phyloP scores from a whole-genome alignment of 1,140 invertebrate genomes.

The Drosophila kepulauana region DNA sequence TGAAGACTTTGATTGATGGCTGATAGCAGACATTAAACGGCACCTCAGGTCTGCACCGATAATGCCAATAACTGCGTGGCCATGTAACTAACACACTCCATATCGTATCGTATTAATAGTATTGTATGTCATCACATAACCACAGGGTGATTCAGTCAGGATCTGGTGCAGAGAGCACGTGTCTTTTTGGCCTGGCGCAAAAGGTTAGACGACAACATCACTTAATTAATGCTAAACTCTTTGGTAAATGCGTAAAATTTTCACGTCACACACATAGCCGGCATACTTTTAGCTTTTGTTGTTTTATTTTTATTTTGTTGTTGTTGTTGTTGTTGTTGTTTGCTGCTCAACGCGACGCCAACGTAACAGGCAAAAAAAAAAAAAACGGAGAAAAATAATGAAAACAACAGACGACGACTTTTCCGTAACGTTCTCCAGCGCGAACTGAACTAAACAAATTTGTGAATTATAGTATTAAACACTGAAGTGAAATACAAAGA shows the following conservation, averaged over 20 bases:
- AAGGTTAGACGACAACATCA: background rate
- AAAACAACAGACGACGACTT: slow-evolving; percentile 59
- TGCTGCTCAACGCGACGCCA: slow-evolving; percentile 3
- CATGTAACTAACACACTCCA: slow-evolving; percentile 6
- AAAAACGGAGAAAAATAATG: slow-evolving; percentile 16
- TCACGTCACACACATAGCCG: slow-evolving; percentile 25
- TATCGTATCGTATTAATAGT: background rate
- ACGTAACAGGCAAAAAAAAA: slow-evolving; percentile 14
- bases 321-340: background rate
- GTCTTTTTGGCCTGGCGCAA: background rate
- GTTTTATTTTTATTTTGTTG: slow-evolving; percentile 9
- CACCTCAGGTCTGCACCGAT: slow-evolving; percentile 42
- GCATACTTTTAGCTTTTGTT: slow-evolving; percentile 17
- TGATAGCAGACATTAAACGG: slow-evolving; percentile 16
- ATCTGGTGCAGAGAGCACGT: slow-evolving; percentile 19
- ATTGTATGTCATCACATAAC: background rate
- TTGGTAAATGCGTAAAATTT: slow-evolving; percentile 20
- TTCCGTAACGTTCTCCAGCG: slow-evolving; percentile 81
- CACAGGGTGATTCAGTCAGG: background rate
- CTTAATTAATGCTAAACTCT: slow-evolving; percentile 25
- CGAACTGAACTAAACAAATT: slow-evolving; percentile 77
- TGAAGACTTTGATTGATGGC: slow-evolving; percentile 40
- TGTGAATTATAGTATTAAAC: slow-evolving; percentile 79
- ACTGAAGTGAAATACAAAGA: slow-evolving; percentile 44
- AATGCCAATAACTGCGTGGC: slow-evolving; percentile 7